These are phyloP conservation scores for Otus sunia DNA, from an alignment of 2,113 vertebrate genomes.

Conservation along the genomic window DNA sequence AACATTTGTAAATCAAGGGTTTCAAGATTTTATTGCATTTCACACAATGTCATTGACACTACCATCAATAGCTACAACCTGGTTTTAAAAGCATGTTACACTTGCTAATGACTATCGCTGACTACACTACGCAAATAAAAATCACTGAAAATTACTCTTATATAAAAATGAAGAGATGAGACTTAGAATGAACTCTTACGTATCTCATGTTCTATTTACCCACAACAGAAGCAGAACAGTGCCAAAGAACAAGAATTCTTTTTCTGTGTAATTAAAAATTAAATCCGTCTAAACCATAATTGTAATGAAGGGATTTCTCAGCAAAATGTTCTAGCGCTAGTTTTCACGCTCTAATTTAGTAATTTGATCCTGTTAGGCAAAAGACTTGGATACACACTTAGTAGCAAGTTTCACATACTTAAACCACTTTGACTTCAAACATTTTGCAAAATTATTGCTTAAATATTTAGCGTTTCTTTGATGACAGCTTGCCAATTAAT, in stretches of 20 bases:
- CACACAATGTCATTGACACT: neutral
- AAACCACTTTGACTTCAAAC: neutral
- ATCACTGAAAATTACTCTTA: neutral
- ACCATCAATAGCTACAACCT: neutral
- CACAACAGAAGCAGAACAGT: neutral
- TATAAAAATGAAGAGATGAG: neutral
- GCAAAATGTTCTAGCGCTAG: neutral
- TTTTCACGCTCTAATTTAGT: neutral
- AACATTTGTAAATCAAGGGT: neutral
- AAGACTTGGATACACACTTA: neutral
- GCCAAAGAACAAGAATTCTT: neutral
- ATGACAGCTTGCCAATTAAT: neutral
- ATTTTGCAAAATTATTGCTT: neutral
- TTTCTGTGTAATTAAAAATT: neutral
- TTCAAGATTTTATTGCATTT: neutral
- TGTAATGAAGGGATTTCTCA: neutral
- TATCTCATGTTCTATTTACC: neutral
- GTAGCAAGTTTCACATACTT: neutral
- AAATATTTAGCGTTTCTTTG: neutral
- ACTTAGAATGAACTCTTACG: neutral
- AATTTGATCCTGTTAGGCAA: neutral
- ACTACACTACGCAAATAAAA: neutral
- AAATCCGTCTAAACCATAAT: neutral
- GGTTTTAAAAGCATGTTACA: neutral
- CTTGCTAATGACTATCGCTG: neutral